A percentile compares a stretch with the other conserved stretches of the same genome.
Evolutionary conservation across 2,888 invertebrate species (phyloP).

Genomic region (Coecobrya sp.): DNA sequence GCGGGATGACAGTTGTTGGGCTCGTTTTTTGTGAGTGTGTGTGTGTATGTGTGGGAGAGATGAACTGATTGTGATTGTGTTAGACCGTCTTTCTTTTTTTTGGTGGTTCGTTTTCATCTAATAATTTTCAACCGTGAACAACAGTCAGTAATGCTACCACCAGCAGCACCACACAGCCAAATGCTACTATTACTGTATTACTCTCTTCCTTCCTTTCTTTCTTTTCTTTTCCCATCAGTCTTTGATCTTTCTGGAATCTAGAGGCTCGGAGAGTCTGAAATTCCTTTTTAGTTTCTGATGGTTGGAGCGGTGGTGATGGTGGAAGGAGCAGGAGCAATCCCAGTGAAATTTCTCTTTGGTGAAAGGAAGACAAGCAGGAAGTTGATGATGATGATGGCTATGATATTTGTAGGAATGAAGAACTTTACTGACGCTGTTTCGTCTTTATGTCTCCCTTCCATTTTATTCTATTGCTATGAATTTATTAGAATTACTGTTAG

Average conservation of each 20-base stretch:
- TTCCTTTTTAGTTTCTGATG: neutral
- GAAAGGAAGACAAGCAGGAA: neutral
- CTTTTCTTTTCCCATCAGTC: neutral
- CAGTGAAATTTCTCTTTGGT: neutral
- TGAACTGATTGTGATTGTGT: constrained; percentile 47
- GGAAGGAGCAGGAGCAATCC: neutral
- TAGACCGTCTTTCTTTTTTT: constrained; percentile 8
- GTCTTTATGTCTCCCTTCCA: neutral
- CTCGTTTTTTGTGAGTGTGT: neutral
- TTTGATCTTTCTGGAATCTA: too few relatives aligned
- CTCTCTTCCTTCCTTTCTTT: constrained; percentile 2
- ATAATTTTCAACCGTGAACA: constrained; percentile 57
- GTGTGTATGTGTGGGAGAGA: neutral
- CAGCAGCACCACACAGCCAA: neutral
- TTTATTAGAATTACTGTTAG: neutral
- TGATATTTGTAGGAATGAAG: neutral
- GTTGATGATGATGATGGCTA: neutral
- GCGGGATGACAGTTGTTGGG: constrained; percentile 33
- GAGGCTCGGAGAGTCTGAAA: neutral
- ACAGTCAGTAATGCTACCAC: neutral
- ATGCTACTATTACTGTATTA: neutral
- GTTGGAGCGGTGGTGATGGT: neutral
- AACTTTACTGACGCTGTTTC: neutral
- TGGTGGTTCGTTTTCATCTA: constrained; percentile 42
- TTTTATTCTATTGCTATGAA: neutral